These are phyloP conservation scores for Phyllotreta striolata DNA, from an alignment of 2,888 invertebrate species.

Conservation along the genomic window DNA sequence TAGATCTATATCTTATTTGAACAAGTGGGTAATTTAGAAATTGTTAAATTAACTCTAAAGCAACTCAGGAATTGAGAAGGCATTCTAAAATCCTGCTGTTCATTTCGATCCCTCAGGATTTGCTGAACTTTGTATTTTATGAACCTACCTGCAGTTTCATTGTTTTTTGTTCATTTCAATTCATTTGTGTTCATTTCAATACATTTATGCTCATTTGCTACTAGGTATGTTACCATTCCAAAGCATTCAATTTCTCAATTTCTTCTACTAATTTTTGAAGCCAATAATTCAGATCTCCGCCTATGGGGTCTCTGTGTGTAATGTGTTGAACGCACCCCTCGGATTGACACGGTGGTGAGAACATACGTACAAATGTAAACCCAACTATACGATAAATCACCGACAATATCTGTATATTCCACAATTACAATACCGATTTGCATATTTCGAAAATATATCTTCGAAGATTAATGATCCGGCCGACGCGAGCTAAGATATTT, in stretches of 20 bases:
- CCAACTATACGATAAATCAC: slow-evolving; percentile 45
- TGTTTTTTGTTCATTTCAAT: no score
- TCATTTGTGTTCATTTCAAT: no score
- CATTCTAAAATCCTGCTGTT: no score
- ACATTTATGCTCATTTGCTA: no score
- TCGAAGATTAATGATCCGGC: slow-evolving; percentile 33
- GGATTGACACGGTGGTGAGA: slow-evolving; percentile 50
- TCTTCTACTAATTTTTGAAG: no score
- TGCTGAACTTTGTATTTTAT: no score
- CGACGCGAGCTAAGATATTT: slow-evolving; percentile 17
- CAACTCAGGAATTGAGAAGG: no score
- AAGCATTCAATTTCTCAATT: no score
- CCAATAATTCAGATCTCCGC: neutral
- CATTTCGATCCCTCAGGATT: no score
- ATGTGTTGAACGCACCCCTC: slow-evolving; percentile 40
- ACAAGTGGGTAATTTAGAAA: neutral
- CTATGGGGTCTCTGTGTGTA: slow-evolving; percentile 18
- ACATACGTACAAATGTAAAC: slow-evolving; percentile 40
- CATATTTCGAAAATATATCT: slow-evolving; percentile 44
- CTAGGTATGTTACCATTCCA: no score
- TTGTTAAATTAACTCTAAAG: slow-evolving; percentile 5
- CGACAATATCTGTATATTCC: slow-evolving; percentile 44
- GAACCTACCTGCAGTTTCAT: no score
- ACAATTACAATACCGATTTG: slow-evolving; percentile 43
- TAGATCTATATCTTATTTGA: slow-evolving; percentile 5